Evolutionary conservation across 2,888 invertebrate genomes (phyloP), one percentile per base, ranked within the genome.

Genomic region (Chymomyza procnemis): DNA sequence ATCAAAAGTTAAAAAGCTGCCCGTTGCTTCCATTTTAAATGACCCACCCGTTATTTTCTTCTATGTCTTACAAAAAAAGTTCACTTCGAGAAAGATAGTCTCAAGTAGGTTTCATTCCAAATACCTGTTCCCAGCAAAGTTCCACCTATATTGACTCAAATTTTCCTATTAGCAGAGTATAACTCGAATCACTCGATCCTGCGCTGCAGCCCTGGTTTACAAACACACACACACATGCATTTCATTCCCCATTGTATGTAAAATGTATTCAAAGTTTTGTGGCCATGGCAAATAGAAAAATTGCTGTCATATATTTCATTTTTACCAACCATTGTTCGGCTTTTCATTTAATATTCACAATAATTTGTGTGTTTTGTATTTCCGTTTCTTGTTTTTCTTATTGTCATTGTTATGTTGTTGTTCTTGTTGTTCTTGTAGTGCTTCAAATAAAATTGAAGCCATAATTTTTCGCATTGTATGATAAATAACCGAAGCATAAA

Each of bases 291-390:
- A 72, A 65, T 26, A 54, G 50, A 59, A 30, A 66, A 73, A 72
- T 21, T 61, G 48, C 19, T 55, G 50, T 50, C 21, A 64, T 69
- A 64, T 69, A 66, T 73, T 62, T 66, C 54, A 73, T 73, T 52
- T 57, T 63, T 52, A 6, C 46, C 61, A 14, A 46, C 63, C 26
- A 56, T 63, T 65, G 61, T 69, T 69, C 54, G 66, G 61, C 22
- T 73, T 64, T 26, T 68, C 19, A 55, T 59, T 41, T 41, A 41
- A 41, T 41, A 41, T 41, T n/a, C 26, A 56, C n/a, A 34, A 34
- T 57, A 26, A 55, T 22, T 55, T 41, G 34, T 41, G 34, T 9
- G 34, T 41, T 41, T 41, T 41, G 34, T 41, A 41, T 41, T 41
- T 41, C 34, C 34, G 34, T 41, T 41, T 41, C 34, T 41, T 41